Evolutionary conservation across 2,888 invertebrate genomes (phyloP).

Genomic region (Theodoxus fluviatilis): DNA sequence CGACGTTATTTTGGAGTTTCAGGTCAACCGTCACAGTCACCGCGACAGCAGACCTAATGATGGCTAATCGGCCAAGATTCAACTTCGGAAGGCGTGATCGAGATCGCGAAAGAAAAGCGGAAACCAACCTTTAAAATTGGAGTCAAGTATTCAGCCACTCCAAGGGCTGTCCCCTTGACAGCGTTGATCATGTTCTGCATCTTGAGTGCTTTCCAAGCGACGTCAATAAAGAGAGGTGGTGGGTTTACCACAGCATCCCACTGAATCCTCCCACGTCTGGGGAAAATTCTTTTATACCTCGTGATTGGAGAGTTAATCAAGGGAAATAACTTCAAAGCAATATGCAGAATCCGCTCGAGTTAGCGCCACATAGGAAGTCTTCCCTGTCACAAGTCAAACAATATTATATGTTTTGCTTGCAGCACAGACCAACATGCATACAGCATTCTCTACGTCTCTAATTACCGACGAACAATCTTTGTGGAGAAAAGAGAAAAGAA

Average conservation of each 20-base stretch:
- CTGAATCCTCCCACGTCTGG: neutral
- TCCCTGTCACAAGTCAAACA: no score
- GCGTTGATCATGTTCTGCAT: slow-evolving; percentile 97
- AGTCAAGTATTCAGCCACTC: slow-evolving; percentile 94
- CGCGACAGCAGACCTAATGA: neutral
- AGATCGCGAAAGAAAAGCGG: slow-evolving; percentile 35
- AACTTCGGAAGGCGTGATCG: slow-evolving; percentile 27
- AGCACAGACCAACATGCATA: no score
- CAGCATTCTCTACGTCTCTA: no score
- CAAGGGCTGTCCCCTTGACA: slow-evolving; percentile 92
- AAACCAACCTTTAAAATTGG: slow-evolving; percentile 87
- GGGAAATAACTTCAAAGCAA: slow-evolving; percentile 9
- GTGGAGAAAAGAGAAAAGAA: no score
- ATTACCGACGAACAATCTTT: no score
- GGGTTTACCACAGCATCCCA: no score
- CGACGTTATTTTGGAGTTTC: no score
- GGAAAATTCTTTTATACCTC: slow-evolving; percentile 21
- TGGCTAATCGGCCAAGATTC: neutral
- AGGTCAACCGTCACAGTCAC: neutral
- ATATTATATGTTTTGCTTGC: no score
- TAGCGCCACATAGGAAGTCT: neutral
- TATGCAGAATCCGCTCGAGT: neutral
- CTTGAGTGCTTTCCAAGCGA: neutral
- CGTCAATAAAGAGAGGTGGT: slow-evolving; percentile 22
- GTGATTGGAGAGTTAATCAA: neutral